Evolutionary conservation across 2,113 vertebrate species (phyloP), one percentile per base, ranked within the genome.

Genomic region (Phoxinus phoxinus): DNA sequence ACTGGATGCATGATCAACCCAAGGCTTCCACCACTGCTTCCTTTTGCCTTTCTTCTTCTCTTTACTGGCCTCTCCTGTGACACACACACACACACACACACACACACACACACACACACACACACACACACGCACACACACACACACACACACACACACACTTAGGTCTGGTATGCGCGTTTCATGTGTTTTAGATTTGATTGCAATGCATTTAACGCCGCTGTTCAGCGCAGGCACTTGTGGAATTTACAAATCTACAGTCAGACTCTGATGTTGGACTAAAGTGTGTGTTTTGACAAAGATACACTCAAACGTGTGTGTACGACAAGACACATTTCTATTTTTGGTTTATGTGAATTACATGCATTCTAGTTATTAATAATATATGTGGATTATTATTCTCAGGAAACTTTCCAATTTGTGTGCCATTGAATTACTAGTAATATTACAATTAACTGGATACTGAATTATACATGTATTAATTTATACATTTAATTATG

Each of bases 1-100:
- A 99, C 97, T 98, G 93, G 97, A 98, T 93, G 97, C 96, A 92
- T 99, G 97, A 95, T 99, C 97, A 87, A 98, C 97, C 97, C 97
- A 99, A 92, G 97, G 97, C 90, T 95, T 96, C 97, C 97, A 99
- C 97, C 97, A 99, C 92, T 96, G 95, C 94, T 96, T 97, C 94
- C 94, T 95, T 94, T 94, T 95, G 93, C 94, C 95, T 92, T 97
- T 97, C 93, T 91, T 93, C 93, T 94, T 97, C 91, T 97, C 95
- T 92, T 95, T 96, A 90, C 95, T 95, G 93, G 94, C 94, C 94
- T 96, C 95, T 95, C 94, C 96, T 96, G 96, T 51, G 74, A 69
- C 65, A 23, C 30, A 72, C 69, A 72, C 17, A 65, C 61, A 27
- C 8, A 32, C n/a, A n/a, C n/a, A n/a, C n/a, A n/a, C n/a, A n/a